Percentiles rank a stretch among this genome's conserved stretches.
These are phyloP conservation scores for Lineus longissimus DNA, from an alignment of 1,140 invertebrate genomes.

Conservation along the genomic window DNA sequence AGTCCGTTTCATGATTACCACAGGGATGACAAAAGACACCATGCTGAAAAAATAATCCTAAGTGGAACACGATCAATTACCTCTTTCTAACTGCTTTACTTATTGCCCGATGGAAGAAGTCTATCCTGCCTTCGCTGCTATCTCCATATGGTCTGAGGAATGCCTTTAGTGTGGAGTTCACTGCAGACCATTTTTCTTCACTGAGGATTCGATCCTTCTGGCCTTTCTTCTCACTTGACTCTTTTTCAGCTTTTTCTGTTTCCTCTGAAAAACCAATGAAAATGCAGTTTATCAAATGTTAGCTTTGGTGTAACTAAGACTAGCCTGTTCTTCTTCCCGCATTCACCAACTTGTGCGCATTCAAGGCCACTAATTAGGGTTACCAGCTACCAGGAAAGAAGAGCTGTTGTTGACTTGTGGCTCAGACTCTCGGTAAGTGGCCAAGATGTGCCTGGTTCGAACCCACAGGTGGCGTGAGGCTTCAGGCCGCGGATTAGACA, in stretches of 20 bases:
- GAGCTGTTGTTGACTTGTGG: too few relatives aligned
- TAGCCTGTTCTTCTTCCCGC: too few relatives aligned
- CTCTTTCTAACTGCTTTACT: slow-evolving; percentile 49
- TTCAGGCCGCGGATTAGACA: too few relatives aligned
- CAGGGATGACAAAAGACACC: not conserved
- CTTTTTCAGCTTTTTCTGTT: slow-evolving; percentile 45
- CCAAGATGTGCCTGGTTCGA: too few relatives aligned
- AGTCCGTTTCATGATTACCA: too few relatives aligned
- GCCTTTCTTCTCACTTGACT: slow-evolving; percentile 27
- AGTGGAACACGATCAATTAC: slow-evolving; percentile 16
- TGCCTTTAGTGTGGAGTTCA: slow-evolving; percentile 22
- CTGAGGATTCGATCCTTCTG: slow-evolving; percentile 23
- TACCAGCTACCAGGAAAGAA: too few relatives aligned
- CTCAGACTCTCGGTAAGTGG: too few relatives aligned
- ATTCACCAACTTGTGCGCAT: too few relatives aligned
- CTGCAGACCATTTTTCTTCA: slow-evolving; percentile 29
- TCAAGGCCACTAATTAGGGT: too few relatives aligned
- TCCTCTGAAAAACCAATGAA: slow-evolving; percentile 33
- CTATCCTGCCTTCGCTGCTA: slow-evolving; percentile 26
- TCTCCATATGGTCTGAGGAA: slow-evolving; percentile 31
- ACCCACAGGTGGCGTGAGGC: too few relatives aligned
- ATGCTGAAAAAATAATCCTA: not conserved
- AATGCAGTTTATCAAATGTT: not conserved
- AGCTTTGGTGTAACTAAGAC: not conserved
- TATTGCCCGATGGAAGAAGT: slow-evolving; percentile 44